Percentiles rank a stretch among this genome's conserved stretches.
Conservation (phyloP, 2,113 vertebrate genomes). For the Cebidichthys violaceus region DNA sequence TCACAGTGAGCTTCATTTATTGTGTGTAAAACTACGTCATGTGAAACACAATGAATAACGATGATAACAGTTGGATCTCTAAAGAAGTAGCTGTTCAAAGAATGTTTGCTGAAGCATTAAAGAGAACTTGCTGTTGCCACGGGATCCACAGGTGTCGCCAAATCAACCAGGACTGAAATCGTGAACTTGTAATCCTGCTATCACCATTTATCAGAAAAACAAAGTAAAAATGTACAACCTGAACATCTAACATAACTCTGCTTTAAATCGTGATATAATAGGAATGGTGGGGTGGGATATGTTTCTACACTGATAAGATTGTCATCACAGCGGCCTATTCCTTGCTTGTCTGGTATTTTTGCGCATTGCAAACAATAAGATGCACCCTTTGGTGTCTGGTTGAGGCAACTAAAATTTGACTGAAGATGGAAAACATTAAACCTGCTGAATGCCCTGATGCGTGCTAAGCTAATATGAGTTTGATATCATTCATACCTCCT, state of each 20-base stretch:
- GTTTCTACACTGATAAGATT: not conserved
- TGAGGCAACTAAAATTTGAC: not conserved
- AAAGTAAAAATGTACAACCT: too few species aligned
- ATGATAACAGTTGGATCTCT: not conserved
- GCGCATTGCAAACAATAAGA: not conserved
- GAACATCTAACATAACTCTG: not conserved
- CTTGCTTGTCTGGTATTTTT: not conserved
- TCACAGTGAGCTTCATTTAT: not conserved
- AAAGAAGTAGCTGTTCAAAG: not conserved
- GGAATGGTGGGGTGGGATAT: not conserved
- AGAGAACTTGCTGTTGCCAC: not conserved
- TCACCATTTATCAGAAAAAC: not conserved
- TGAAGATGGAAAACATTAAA: not conserved
- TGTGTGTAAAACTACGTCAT: not conserved
- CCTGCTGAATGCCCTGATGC: not conserved
- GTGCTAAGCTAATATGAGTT: constrained; percentile 6
- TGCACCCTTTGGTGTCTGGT: not conserved
- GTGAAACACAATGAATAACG: not conserved
- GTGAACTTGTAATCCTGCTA: too few species aligned
- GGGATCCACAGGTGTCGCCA: not conserved
- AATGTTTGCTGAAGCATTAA: not conserved
- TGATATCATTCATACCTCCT: not conserved
- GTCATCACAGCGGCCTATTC: not conserved
- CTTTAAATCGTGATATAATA: not conserved
- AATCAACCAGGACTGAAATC: not conserved